Percentiles rank a stretch among this genome's conserved stretches.
phyloP scores from a whole-genome alignment of 1,140 invertebrate genomes.

The Drosophila trapezifrons region DNA sequence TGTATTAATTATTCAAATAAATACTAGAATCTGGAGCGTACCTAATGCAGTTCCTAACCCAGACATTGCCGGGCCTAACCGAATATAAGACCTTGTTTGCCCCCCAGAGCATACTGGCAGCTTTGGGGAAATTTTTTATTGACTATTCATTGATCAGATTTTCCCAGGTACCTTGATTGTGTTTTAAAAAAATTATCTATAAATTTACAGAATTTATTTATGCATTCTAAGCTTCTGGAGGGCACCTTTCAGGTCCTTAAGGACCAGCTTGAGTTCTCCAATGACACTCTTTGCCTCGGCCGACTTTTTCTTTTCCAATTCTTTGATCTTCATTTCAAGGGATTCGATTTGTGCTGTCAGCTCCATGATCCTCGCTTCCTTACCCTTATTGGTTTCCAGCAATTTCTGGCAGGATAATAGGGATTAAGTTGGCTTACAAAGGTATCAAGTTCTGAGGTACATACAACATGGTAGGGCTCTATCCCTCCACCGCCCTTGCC shows the following conservation, averaged over 20 bases:
- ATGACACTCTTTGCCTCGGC: background rate
- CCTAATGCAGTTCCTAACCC: background rate
- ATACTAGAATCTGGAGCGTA: too few relatives aligned
- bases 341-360: conserved; percentile 23
- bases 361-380: conserved; percentile 26
- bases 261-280: conserved; percentile 1
- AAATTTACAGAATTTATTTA: background rate
- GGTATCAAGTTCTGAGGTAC: background rate
- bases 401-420: background rate
- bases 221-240: conserved; percentile 24
- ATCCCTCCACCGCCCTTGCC: conserved; percentile 11
- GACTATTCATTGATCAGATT: background rate
- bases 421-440: background rate
- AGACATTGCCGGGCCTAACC: background rate
- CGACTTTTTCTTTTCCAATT: conserved; percentile 4
- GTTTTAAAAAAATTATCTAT: background rate
- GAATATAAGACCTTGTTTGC: background rate
- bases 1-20: background rate
- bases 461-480: conserved; percentile 16
- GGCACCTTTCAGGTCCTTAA: conserved; percentile 16
- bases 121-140: background rate
- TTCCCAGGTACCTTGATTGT: background rate
- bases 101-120: conserved; percentile 10
- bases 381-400: conserved; percentile 14
- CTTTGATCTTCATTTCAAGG: conserved; percentile 17